phyloP scores from a whole-genome alignment of 2,888 invertebrate genomes.

The Tipula confusa region DNA sequence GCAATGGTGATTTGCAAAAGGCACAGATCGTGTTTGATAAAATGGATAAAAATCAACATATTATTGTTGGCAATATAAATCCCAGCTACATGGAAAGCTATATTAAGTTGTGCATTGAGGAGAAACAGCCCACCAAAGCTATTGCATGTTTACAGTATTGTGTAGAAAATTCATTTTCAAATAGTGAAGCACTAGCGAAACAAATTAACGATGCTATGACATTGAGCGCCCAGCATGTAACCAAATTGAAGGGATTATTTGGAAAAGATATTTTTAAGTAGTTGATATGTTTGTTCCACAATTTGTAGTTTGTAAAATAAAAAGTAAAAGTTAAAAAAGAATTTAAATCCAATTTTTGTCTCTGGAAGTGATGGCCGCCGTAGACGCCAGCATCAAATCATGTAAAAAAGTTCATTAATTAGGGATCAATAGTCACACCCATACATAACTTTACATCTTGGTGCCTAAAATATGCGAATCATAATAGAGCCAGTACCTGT shows the following conservation, averaged over 20 bases:
- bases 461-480: too few relatives aligned
- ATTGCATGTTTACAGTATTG: constrained; percentile 57
- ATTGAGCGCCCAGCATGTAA: constrained; percentile 51
- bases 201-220: constrained; percentile 47
- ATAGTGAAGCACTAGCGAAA: constrained; percentile 49
- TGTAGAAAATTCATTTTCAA: constrained; percentile 54
- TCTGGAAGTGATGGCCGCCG: too few relatives aligned
- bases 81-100: constrained; percentile 52
- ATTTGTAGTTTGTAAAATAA: background rate
- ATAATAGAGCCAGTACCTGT: too few relatives aligned
- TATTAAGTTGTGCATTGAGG: constrained; percentile 54
- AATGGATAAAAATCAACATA: constrained; percentile 52
- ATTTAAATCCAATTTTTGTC: too few relatives aligned
- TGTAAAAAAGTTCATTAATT: too few relatives aligned
- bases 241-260: constrained; percentile 52
- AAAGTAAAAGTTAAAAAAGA: too few relatives aligned
- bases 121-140: constrained; percentile 53
- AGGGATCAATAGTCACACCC: too few relatives aligned
- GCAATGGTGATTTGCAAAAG: constrained; percentile 53
- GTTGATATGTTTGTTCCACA: background rate
- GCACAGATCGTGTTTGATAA: constrained; percentile 54
- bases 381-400: too few relatives aligned
- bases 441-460: too few relatives aligned
- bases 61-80: constrained; percentile 56
- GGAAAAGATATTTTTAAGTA: constrained; percentile 44